phyloP scores from a whole-genome alignment of 2,113 vertebrate species.

The Agapornis roseicollis region DNA sequence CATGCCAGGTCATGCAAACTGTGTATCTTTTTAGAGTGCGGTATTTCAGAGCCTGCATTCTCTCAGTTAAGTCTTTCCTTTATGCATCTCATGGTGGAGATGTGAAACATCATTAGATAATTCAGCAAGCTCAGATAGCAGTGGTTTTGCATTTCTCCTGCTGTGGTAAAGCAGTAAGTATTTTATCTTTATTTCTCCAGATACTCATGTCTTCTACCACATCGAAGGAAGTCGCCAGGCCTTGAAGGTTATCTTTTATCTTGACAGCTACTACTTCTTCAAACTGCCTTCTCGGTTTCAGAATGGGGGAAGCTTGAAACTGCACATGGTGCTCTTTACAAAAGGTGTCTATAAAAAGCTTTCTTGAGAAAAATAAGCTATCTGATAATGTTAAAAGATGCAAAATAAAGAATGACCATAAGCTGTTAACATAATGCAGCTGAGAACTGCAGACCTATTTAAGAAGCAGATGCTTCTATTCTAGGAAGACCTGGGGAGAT shows the following conservation, averaged over 20 bases:
- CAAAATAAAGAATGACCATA: background rate
- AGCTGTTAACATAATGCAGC: background rate
- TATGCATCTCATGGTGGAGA: background rate
- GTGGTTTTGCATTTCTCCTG: background rate
- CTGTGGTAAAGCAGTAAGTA: background rate
- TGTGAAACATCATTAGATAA: background rate
- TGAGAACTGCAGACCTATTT: background rate
- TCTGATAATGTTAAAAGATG: background rate
- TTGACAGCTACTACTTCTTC: slow-evolving; percentile 94
- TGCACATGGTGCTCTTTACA: slow-evolving; percentile 91
- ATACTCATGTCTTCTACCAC: slow-evolving; percentile 89
- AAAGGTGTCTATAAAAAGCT: slow-evolving; percentile 78
- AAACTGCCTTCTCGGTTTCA: slow-evolving; percentile 91
- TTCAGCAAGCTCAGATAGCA: background rate
- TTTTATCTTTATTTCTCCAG: slow-evolving; percentile 74
- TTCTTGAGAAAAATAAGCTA: slow-evolving; percentile 23
- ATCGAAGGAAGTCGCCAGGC: slow-evolving; percentile 95
- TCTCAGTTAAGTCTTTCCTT: background rate
- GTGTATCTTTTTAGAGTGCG: background rate
- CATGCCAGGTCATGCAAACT: background rate
- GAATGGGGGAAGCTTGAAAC: slow-evolving; percentile 89
- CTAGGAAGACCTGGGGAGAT: background rate
- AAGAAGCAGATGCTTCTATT: background rate
- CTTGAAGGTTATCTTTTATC: slow-evolving; percentile 87
- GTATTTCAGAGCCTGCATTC: background rate